phyloP scores from a whole-genome alignment of 2,113 vertebrate genomes.

The Tachysurus vachellii region DNA sequence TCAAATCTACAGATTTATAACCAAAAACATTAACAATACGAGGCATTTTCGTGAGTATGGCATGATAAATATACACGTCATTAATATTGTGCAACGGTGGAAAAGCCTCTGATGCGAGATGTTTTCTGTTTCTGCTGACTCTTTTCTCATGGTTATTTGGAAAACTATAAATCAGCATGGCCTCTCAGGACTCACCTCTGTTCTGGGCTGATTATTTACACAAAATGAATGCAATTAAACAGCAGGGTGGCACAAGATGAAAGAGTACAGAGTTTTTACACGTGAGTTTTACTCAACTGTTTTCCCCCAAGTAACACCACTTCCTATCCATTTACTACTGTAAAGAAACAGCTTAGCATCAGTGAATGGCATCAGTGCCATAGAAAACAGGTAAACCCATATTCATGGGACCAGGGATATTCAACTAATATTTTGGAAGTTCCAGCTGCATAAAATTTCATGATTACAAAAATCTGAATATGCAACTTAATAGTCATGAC shows the following conservation, averaged over 20 bases:
- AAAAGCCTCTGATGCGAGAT: no score
- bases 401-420: background rate
- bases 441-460: background rate
- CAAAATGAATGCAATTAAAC: conserved; percentile 1
- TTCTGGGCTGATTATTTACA: background rate
- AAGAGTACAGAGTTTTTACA: background rate
- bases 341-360: background rate
- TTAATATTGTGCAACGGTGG: background rate
- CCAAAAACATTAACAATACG: background rate
- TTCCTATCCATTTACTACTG: background rate
- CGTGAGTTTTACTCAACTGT: background rate
- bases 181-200: background rate
- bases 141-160: background rate
- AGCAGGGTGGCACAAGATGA: conserved; percentile 13
- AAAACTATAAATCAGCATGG: conserved; percentile 34
- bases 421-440: background rate
- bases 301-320: background rate
- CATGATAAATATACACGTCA: background rate
- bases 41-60: background rate
- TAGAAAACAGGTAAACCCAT: background rate
- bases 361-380: background rate
- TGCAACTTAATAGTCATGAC: background rate
- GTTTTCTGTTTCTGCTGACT: background rate
- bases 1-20: background rate
- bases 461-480: background rate